Evolutionary conservation across 1,140 invertebrate species (phyloP), one percentile per base, ranked within the genome.

Genomic region (Panulirus ornatus): DNA sequence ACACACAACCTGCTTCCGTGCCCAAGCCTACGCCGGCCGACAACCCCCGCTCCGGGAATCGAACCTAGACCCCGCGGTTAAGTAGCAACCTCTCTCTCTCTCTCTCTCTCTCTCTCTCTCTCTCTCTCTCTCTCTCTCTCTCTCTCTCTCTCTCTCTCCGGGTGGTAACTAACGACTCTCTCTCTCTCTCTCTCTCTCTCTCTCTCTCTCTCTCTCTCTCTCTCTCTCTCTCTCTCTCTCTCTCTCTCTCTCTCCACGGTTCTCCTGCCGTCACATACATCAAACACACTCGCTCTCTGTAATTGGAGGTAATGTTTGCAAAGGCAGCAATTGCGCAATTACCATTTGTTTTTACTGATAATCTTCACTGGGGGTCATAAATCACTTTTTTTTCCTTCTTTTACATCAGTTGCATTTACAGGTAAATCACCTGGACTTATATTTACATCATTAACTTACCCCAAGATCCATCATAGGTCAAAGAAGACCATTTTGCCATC

Each of bases 401-500:
- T 11, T 27, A 36, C 14, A 58, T 34, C 30, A 38, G 78, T 36
- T 47, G 19, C 58, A 27, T 22, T 27, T 27, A 66, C 58, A 58
- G 38, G 78, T 38, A 81, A 81, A 51, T 79, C 42, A 36, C 78
- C 78, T 9, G 58, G 27, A 30, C 16, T 30, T 27, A 30, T 81
- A 38, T 81, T 81, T 58, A 54, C 30, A 58, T 38, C 78, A 58
- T 58, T 81, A 81, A 58, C 78, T 34, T 51, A 5, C 36, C 16
- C 47, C n/a, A n/a, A 16, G 30, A 81, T 81, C 78, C 47, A 81
- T 81, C 78, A 81, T 38, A 36, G 42, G 78, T 81, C 78, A 58
- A 38, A 14, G 30, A 19, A 58, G 78, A 22, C 22, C 30, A 38
- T 27, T 81, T n/a, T 11, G 34, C 58, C 47, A 2, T 36, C 30